Evolutionary conservation across 2,888 invertebrate species (phyloP).

Genomic region (Buathra laborator): DNA sequence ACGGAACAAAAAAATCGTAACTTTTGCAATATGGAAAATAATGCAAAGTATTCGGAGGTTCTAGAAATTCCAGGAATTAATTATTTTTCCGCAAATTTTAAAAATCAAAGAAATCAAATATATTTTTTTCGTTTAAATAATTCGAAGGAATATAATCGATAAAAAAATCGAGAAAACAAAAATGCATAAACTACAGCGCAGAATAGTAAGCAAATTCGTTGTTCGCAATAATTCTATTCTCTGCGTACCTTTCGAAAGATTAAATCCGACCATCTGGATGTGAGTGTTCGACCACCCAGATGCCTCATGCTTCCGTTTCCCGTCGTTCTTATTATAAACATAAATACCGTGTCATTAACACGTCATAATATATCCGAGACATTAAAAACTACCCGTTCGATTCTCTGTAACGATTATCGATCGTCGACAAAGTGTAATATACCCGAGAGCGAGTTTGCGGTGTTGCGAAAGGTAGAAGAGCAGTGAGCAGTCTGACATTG

Average conservation of each 20-base stretch:
- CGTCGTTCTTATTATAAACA: conserved; percentile 16
- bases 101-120: too few relatives aligned
- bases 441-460: neutral
- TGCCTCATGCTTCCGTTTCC: conserved; percentile 27
- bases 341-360: conserved; percentile 25
- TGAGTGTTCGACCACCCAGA: conserved; percentile 25
- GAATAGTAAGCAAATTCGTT: too few relatives aligned
- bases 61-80: neutral
- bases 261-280: neutral
- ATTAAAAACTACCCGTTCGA: neutral
- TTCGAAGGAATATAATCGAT: too few relatives aligned
- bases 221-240: too few relatives aligned
- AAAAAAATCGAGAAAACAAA: too few relatives aligned
- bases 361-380: conserved; percentile 21
- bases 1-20: neutral
- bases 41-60: neutral
- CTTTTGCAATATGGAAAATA: neutral
- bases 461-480: neutral
- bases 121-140: too few relatives aligned
- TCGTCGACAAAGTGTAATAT: conserved; percentile 12
- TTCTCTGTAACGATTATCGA: conserved; percentile 22
- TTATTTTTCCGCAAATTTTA: neutral
- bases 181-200: too few relatives aligned
- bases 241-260: neutral
- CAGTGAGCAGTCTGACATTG: too few relatives aligned